Base-by-base conservation (phyloP, 2,797 vertebrate genomes). In the Toxotes lorentzi region DNA sequence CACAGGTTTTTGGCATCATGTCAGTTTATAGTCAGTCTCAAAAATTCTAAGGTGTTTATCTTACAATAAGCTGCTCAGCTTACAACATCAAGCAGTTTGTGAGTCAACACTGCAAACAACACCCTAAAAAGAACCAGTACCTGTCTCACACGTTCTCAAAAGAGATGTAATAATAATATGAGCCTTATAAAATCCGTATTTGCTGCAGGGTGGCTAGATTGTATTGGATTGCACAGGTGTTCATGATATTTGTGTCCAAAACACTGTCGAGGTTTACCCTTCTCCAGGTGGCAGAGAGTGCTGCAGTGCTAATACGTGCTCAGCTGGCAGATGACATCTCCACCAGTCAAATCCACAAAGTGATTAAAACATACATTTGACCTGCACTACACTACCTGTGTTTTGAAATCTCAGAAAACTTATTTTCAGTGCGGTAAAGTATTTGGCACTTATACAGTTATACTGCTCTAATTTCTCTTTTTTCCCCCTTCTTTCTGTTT, bases 161-260 rank as follows among this genome's bases (percentile, higher is more conserved):
- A 48, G 24, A 63, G 68, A 51, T 50, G 24, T 58, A 60, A 78
- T 59, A 68, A 75, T 27, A 34, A 77, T 35, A 41, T 53, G 4
- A 78, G 13, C 51, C 57, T 32, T 24, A 40, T 34, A 54, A 70
- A 71, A 61, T n/a, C 48, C 35, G 35, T 59, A 5, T 61, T 51
- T 40, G 63, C 75, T 76, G 54, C 14, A 64, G 57, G 3, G 57
- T 11, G n/a, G 11, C 30, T 62, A 72, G 56, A 1, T 58, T 47
- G 30, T 6, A 32, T 56, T 59, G 21, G 40, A 45, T 78, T 80
- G 50, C 57, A 71, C 70, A 78, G 62, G 73, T 71, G 72, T 83
- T 54, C 2, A 27, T 70, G 14, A 47, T 62, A 47, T 70, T 13
- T 59, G 38, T 69, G 38, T 41, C 60, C 16, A 66, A 50, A 84